These are phyloP conservation scores for Epizoanthus rinbou DNA, from an alignment of 92 coral and sea anemone species.

Conservation along the genomic window DNA sequence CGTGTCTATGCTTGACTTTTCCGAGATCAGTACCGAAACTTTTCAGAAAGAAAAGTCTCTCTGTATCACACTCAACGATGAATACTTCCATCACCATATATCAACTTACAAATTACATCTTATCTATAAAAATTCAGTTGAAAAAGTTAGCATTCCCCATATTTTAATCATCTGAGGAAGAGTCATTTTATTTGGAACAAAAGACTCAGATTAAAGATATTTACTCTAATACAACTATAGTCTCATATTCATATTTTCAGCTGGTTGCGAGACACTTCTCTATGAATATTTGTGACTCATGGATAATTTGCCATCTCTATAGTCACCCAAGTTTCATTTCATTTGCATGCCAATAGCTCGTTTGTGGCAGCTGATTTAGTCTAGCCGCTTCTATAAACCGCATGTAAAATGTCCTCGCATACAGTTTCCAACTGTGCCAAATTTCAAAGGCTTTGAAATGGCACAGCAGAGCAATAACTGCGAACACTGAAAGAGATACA, in stretches of 20 bases:
- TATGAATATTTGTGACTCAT: constrained; percentile 38
- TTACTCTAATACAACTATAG: not conserved
- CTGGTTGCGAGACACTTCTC: constrained; percentile 11
- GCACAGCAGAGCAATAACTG: constrained; percentile 11
- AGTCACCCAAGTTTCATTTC: not conserved
- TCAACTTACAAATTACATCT: not conserved
- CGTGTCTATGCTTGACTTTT: constrained; percentile 1
- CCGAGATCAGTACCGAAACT: not conserved
- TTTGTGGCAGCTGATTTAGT: constrained; percentile 8
- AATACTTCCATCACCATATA: not conserved
- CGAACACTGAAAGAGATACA: constrained; percentile 1
- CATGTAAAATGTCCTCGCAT: constrained; percentile 2
- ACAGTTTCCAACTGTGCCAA: not conserved
- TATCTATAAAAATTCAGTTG: not conserved
- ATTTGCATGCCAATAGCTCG: constrained; percentile 16
- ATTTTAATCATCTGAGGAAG: not conserved
- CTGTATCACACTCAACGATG: not conserved
- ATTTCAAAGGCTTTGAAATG: not conserved
- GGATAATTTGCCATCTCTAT: constrained; percentile 1
- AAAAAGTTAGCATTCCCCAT: not conserved
- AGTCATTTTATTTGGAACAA: constrained; percentile 11
- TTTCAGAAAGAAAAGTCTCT: not conserved
- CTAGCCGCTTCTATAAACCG: not conserved
- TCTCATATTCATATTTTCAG: not conserved
- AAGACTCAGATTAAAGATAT: not conserved